Base-by-base conservation (phyloP, 2,797 vertebrate genomes). In the Myoxocephalus aenaeus region DNA sequence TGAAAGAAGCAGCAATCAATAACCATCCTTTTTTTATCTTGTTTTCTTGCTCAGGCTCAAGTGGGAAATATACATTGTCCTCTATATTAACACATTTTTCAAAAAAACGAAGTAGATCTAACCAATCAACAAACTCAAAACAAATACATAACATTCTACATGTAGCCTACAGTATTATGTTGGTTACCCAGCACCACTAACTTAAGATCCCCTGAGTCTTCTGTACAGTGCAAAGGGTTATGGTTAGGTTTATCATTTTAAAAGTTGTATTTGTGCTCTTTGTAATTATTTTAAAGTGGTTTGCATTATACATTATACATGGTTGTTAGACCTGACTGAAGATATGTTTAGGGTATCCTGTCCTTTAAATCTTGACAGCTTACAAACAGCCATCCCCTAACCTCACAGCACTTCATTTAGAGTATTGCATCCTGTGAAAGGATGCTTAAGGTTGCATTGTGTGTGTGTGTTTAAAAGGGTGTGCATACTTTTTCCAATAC, bases 1-100 rank as follows among this genome's bases (percentile, higher is more conserved):
- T 70, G n/a, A 72, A 77, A 72, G 44, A 17, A 54, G 42, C 14
- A 73, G 27, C 22, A 44, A 80, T 78, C 73, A 70, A 42, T 79
- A 54, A 48, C 29, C 38, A 70, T 51, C 14, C 7, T 67, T 56
- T 72, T 72, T 58, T 46, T 36, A 42, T 59, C 40, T 70, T 25
- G 20, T 56, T 64, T 74, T 74, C 18, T 70, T 53, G 20, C 53
- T 71, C 42, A 54, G 2, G 29, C 56, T 38, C 27, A 67, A 58
- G 12, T 59, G 14, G 6, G 66, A 75, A 61, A 64, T n/a, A 17
- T 13, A 27, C 61, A 7, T 38, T 44, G 27, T 29, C 8, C 40
- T 68, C 2, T 36, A 38, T 56, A 40, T 6, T 20, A n/a, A 51
- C 34, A 50, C 68, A 14, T 42, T 70, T 57, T 65, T 18, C 3